phyloP scores from a whole-genome alignment of 2,888 invertebrate genomes.

The Panzeria rudis region DNA sequence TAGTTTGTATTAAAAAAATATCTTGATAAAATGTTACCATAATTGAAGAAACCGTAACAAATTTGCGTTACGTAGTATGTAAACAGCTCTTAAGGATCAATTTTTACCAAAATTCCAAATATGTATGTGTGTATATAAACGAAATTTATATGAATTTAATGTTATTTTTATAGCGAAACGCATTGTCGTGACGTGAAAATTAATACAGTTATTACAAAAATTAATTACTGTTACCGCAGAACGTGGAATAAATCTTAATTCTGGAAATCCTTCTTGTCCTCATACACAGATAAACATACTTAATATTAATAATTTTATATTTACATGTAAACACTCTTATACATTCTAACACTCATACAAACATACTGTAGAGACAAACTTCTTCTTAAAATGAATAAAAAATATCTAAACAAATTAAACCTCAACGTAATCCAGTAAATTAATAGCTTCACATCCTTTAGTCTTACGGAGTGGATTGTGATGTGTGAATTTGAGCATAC shows the following conservation, averaged over 20 bases:
- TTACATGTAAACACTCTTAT: slow-evolving; percentile 17
- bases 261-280: slow-evolving; percentile 13
- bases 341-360: not conserved
- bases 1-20: too few relatives aligned
- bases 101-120: too few relatives aligned
- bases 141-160: not conserved
- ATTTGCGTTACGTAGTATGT: too few relatives aligned
- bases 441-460: slow-evolving; percentile 70
- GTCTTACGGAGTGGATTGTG: slow-evolving; percentile 9
- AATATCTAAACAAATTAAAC: slow-evolving; percentile 71
- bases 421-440: slow-evolving; percentile 73
- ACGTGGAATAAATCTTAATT: slow-evolving; percentile 72
- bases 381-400: slow-evolving; percentile 54
- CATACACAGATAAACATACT: slow-evolving; percentile 13
- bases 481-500: too few relatives aligned
- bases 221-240: slow-evolving; percentile 69
- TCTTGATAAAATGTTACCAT: too few relatives aligned
- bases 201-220: slow-evolving; percentile 64
- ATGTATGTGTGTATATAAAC: too few relatives aligned
- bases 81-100: too few relatives aligned
- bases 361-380: slow-evolving; percentile 8
- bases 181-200: slow-evolving; percentile 27
- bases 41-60: too few relatives aligned
- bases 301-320: slow-evolving; percentile 28
- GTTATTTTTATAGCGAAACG: not conserved